These are phyloP conservation scores for Lepidotrigona ventralis DNA, from an alignment of 1,140 invertebrate genomes.

Conservation along the genomic window DNA sequence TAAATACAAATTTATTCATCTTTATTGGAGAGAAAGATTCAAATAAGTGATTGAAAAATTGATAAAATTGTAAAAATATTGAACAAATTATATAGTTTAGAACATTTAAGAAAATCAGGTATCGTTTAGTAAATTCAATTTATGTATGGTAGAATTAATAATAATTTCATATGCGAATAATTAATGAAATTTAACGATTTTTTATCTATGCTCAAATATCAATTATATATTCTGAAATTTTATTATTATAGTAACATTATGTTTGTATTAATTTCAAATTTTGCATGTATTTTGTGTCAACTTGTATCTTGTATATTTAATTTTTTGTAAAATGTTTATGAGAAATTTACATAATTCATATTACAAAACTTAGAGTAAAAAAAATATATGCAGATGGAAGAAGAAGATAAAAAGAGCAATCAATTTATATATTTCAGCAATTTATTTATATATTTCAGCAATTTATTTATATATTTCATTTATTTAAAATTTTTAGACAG, in stretches of 20 bases:
- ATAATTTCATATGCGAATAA: constrained; percentile 22
- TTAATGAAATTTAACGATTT: constrained; percentile 29
- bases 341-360: constrained; percentile 28
- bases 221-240: constrained; percentile 3
- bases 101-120: constrained; percentile 25
- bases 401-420: neutral
- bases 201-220: constrained; percentile 33
- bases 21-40: constrained; percentile 3
- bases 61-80: constrained; percentile 39
- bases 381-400: neutral
- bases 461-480: constrained; percentile 13
- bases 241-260: neutral
- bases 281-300: constrained; percentile 28
- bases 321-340: constrained; percentile 30
- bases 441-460: constrained; percentile 10
- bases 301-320: constrained; percentile 35
- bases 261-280: constrained; percentile 23
- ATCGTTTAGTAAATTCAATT: constrained; percentile 16
- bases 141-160: no score
- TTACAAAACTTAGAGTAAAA: constrained; percentile 4
- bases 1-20: constrained; percentile 49
- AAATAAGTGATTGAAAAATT: constrained; percentile 19
- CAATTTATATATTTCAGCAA: constrained; percentile 10
- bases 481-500: neutral
- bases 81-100: neutral